Evolutionary conservation across 2,113 vertebrate genomes (phyloP), one percentile per base, ranked within the genome.

Genomic region (Hystrix brachyura): DNA sequence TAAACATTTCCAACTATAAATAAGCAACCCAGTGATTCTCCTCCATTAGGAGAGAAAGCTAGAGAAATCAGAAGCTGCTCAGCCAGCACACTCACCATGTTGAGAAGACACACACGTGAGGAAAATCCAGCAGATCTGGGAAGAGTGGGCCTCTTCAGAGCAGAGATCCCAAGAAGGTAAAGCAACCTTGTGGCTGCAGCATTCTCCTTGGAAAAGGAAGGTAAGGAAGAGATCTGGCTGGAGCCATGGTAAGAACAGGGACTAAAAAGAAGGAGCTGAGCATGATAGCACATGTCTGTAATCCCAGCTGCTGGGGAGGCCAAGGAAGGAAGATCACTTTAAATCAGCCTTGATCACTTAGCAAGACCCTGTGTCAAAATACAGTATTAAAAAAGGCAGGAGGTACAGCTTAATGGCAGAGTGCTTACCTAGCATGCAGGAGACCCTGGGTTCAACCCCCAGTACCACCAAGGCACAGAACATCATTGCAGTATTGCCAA

Each of bases 1-100:
- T 90, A 96, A 95, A 97, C 76, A 19, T 79, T 67, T 92, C 38
- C 74, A 62, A 55, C 83, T 27, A 8, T 90, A 71, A 69, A 83
- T 71, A 78, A 90, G 88, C 78, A 79, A 25, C 13, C 27, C 29
- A 21, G 72, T 0, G 7, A 51, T 34, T 80, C 51, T 55, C 25
- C 51, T 55, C 25, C n/a, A 23, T 13, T 65, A 17, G 71, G 83
- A 82, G 29, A 59, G 25, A 32, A 1, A 13, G 19, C 29, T 62
- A 5, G 7, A 5, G 19, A 87, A 71, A 91, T 43, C 90, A 94
- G 60, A 15, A 53, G 92, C 86, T 72, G 62, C 64, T 93, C 62
- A 53, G 83, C 60, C 17, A 60, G 29, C 32, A 76, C 59, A 48
- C 64, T 15, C 25, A 27, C 71, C 94, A 67, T 32, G 46, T n/a